Evolutionary conservation across 2,797 vertebrate genomes (phyloP).

Genomic region (Loriculus beryllinus): DNA sequence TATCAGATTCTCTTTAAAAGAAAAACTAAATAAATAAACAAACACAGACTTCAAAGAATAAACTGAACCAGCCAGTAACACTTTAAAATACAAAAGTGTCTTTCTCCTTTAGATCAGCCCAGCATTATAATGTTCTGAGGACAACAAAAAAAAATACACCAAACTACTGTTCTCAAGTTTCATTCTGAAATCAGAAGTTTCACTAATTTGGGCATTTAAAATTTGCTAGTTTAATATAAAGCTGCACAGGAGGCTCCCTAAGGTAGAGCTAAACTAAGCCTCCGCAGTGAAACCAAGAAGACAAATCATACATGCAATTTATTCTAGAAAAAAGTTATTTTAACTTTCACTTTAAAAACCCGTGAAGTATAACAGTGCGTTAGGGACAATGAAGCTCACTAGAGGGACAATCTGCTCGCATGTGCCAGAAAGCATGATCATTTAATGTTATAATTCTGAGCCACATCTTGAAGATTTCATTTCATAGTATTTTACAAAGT

Average conservation of each 20-base stretch:
- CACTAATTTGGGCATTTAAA: constrained; percentile 19
- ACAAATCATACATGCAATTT: constrained; percentile 51
- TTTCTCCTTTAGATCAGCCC: constrained; percentile 49
- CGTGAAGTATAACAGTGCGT: not conserved
- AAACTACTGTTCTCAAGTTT: constrained; percentile 45
- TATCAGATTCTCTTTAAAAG: constrained; percentile 60
- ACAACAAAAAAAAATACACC: constrained; percentile 7
- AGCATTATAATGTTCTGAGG: constrained; percentile 26
- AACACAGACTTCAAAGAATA: constrained; percentile 55
- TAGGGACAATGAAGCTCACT: constrained; percentile 57
- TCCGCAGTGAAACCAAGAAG: constrained; percentile 29
- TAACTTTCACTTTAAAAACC: constrained; percentile 39
- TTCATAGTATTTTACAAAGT: constrained; percentile 39
- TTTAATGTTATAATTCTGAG: constrained; percentile 43
- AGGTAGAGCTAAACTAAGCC: constrained; percentile 16
- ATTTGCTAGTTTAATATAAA: constrained; percentile 34
- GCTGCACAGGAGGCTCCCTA: constrained; percentile 55
- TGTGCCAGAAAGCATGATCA: constrained; percentile 24
- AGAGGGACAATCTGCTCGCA: constrained; percentile 17
- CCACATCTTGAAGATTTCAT: constrained; percentile 13
- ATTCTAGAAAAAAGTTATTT: constrained; percentile 22
- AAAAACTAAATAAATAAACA: constrained; percentile 85
- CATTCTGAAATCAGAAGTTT: constrained; percentile 21
- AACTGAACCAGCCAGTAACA: constrained; percentile 92
- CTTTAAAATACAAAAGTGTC: constrained; percentile 66